Evolutionary conservation across 2,888 invertebrate genomes (phyloP), one percentile per base, ranked within the genome.

Genomic region (Sphinx pinastri): DNA sequence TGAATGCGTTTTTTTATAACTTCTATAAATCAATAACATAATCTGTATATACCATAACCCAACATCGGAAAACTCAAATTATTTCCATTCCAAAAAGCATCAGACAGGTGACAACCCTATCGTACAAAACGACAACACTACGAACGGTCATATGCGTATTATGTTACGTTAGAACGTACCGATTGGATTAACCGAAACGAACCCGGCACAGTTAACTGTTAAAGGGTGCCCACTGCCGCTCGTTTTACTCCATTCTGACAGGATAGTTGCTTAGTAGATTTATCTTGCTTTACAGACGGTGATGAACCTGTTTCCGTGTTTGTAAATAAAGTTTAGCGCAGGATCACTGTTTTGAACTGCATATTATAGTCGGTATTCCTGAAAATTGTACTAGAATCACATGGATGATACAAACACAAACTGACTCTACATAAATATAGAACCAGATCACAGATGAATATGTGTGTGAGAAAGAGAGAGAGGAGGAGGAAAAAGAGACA

Each of bases 111-210:
- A n/a, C 47, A 60, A 12, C 16, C 60, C 16, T 60, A 60, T 13
- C 16, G 11, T 47, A 47, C 11, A 60, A 60, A 60, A 45, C 16
- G 16, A 47, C 60, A 16, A 19, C 25, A 16, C 16, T 1, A 0
- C 45, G 47, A 16, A 47, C 45, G 16, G 10, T 11, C 16, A 45
- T 45, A 60, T n/a, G 10, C 14, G n/a, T 59, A 45, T 59, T 59
- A 38, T 14, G 38, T 59, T 59, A 59, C 59, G 58, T 38, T 58
- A 16, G 8, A 47, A 60, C 45, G 60, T 60, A 16, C 10, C 45
- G n/a, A 60, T 47, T 47, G 60, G 47, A 19, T 60, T 10, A 60
- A 60, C 47, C 10, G n/a, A 60, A 4, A 3, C n/a, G 45, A 0
- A 16, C 4, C 11, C 45, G n/a, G 45, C 5, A 59, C 58, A 60